Conservation (phyloP, 2,113 vertebrate genomes). For the Hyaena hyaena region DNA sequence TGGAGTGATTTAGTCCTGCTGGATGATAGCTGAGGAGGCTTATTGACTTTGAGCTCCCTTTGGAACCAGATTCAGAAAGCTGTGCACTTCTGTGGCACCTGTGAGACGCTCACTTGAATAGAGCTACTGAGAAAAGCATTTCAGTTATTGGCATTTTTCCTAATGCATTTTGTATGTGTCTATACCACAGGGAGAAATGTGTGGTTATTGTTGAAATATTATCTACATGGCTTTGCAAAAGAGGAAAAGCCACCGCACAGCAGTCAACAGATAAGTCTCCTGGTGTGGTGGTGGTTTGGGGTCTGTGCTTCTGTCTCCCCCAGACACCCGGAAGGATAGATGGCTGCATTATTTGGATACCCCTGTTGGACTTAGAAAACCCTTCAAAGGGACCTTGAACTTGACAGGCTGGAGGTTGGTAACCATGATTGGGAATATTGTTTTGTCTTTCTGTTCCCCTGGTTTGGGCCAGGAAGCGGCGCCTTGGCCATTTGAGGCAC, state of each 20-base stretch:
- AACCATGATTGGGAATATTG: not conserved
- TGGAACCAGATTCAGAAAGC: conserved; percentile 77
- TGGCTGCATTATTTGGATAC: conserved; percentile 38
- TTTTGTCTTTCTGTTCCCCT: not conserved
- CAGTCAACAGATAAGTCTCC: conserved; percentile 16
- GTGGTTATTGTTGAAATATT: conserved; percentile 77
- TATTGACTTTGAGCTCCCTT: conserved; percentile 82
- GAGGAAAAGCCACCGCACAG: conserved; percentile 72
- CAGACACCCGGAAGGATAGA: not conserved
- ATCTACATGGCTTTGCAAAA: conserved; percentile 72
- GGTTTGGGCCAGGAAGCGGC: not conserved
- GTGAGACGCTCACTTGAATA: conserved; percentile 75
- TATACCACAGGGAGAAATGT: conserved; percentile 75
- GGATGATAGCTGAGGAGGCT: conserved; percentile 79
- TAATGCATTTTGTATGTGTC: conserved; percentile 77
- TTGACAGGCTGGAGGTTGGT: not conserved
- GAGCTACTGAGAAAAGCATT: conserved; percentile 76
- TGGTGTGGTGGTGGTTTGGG: not conserved
- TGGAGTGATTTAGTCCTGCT: conserved; percentile 79
- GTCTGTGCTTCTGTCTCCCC: not conserved
- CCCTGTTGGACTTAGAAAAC: not conserved
- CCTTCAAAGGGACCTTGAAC: not conserved
- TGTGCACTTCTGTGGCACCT: conserved; percentile 77
- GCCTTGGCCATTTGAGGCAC: not conserved
- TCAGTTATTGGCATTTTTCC: conserved; percentile 81